phyloP scores from a whole-genome alignment of 2,888 invertebrate species.

The Pandemis heparana region DNA sequence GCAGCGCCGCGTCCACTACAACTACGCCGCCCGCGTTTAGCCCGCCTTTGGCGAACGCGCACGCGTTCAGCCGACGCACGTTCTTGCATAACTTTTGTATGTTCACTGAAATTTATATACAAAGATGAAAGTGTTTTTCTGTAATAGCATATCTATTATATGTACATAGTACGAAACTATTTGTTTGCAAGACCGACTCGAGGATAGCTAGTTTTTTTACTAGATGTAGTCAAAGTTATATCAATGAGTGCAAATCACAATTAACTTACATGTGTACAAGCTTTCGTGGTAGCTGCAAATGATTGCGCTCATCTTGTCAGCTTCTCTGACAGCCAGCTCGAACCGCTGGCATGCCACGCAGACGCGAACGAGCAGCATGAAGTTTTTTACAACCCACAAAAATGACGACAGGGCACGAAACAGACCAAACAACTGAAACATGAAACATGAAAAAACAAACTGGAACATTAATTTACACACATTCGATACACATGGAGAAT shows the following conservation, averaged over 20 bases:
- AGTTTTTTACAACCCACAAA: constrained; percentile 2
- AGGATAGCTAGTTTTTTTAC: no score
- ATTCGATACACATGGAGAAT: no score
- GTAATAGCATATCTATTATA: no score
- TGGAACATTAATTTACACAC: neutral
- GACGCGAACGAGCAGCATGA: neutral
- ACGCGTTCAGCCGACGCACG: neutral
- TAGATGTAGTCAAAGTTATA: no score
- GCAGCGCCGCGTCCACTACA: neutral
- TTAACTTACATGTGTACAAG: neutral
- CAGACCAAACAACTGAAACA: neutral
- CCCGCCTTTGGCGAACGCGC: no score
- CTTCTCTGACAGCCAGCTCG: neutral
- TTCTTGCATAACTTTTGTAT: neutral
- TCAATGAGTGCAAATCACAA: no score
- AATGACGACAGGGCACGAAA: neutral
- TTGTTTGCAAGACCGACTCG: no score
- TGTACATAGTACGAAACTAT: no score
- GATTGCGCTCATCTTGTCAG: neutral
- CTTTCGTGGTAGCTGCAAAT: neutral
- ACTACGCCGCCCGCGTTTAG: neutral
- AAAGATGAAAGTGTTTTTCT: no score
- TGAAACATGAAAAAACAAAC: neutral
- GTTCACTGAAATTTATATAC: no score
- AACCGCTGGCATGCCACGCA: constrained; percentile 8